Base-by-base conservation (phyloP, 2,888 invertebrate species). In the Parasteatoda lunata region DNA sequence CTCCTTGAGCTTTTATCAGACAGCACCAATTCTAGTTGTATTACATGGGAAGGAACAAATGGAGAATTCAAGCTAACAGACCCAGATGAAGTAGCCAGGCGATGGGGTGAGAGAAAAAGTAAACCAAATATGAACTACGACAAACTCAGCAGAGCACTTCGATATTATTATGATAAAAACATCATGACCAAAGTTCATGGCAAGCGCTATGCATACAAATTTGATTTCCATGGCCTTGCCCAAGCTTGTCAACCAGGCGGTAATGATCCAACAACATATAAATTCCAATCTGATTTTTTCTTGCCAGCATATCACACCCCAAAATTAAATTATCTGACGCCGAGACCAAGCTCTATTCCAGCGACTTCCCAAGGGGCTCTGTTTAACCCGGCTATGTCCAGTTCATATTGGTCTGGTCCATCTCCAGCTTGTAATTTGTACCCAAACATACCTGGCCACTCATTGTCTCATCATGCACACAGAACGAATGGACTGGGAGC, bases 91-190 rank as follows among this genome's bases (percentile, higher is more conserved):
- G 98, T 98, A 88, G 99, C 99, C 15, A 94, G 98, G 90, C 94
- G 98, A 91, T 99, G 99, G 99, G 99, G 99, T 84, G 99, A 99
- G 92, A 94, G 99, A 90, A 99, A 99, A 93, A 98, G 97, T 90
- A 99, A 99, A 93, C 99, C 99, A 65, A 99, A 99, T 93, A 99
- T 99, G 99, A 99, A 99, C 94, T 99, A 99, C 93, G 99, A 99
- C 93, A 99, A 99, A 93, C 95, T 99, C 91, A 98, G 97, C 92
- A 95, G 99, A 90, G 99, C 99, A 78, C 94, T 98, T 92, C 96
- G 97, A 95, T 99, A 99, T 93, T 99, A 99, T 94, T 99, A 99
- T 94, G 99, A 99, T 94, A 99, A 99, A 94, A 99, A 99, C 93
- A 99, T 99, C 92, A 99, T 99, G 99, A 98, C 98, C 90, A 99